Evolutionary conservation across 2,888 invertebrate species (phyloP), one percentile per base, ranked within the genome.

Genomic region (Ctena decussata): DNA sequence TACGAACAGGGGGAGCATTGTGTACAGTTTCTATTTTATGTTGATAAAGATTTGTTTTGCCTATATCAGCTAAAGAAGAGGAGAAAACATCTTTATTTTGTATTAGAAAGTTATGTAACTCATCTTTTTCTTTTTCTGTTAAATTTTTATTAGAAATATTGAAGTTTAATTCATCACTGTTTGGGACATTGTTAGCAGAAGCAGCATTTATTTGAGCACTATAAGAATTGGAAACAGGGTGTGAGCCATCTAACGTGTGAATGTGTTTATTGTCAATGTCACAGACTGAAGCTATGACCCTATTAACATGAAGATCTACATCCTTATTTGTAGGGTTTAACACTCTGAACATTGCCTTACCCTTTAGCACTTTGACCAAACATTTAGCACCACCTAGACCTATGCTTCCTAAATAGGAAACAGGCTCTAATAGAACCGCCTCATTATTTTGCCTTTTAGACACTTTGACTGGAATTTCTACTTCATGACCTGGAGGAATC

Each of bases 21-120:
- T 78, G 77, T 0, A 70, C 15, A 39, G 90, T 90, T 44, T 90
- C 86, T 60, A 35, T 73, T 41, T 1, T 72, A 79, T 79, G 79
- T 46, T 72, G 30, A 35, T 27, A 79, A 12, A 73, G 11, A 71
- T 71, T 30, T 37, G 72, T 79, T n/a, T 73, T 60, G 1, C 72
- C 60, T 24, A 73, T 79, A 24, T 72, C 39, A 8, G 24, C 57
- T 24, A 79, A 39, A 11, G 49, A 49, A 21, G 21, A 21, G n/a
- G 49, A 49, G n/a, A 49, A 49, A 11, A 49, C n/a, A 21, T 49
- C 49, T 15, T 12, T 21, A 49, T 49, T 49, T 12, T n/a, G 15
- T 21, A 5, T 12, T 11, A 49, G n/a, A 21, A 49, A 49, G 21
- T 49, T 49, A 5, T 49, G 18, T n/a, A 49, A 49, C 5, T 21